These are phyloP conservation scores for Drosophila longiperda DNA, from an alignment of 2,888 invertebrate genomes.

Conservation along the genomic window DNA sequence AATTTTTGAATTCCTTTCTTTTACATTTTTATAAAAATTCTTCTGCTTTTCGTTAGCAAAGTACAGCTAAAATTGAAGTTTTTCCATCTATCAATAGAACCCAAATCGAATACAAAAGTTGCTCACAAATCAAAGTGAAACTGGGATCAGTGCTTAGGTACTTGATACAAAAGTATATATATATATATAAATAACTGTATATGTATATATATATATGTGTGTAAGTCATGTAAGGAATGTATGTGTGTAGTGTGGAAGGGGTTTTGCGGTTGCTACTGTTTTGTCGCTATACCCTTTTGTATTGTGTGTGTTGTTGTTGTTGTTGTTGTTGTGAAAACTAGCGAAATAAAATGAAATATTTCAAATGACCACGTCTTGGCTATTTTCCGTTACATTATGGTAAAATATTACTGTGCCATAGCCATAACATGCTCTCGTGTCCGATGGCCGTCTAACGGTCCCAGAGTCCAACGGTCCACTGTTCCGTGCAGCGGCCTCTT, in stretches of 20 bases:
- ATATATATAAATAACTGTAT: neutral
- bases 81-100: neutral
- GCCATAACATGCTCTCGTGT: slow-evolving; percentile 58
- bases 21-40: neutral
- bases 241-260: neutral
- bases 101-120: neutral
- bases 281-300: slow-evolving; percentile 3
- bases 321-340: slow-evolving; percentile 60
- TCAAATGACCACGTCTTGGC: slow-evolving; percentile 81
- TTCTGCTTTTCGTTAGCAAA: neutral
- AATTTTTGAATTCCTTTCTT: neutral
- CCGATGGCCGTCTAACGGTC: slow-evolving; percentile 28
- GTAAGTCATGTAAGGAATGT: neutral
- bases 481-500: slow-evolving; percentile 58
- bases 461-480: slow-evolving; percentile 48
- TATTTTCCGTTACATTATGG: slow-evolving; percentile 81
- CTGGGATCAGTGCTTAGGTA: neutral
- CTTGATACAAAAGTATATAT: neutral
- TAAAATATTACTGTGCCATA: slow-evolving; percentile 75
- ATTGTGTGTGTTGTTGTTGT: slow-evolving; percentile 39
- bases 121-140: neutral
- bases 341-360: slow-evolving; percentile 79
- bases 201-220: too few relatives aligned
- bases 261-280: slow-evolving; percentile 4
- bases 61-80: neutral